Evolutionary conservation across 2,888 invertebrate species (phyloP).

Genomic region (Anthoptus insignis): DNA sequence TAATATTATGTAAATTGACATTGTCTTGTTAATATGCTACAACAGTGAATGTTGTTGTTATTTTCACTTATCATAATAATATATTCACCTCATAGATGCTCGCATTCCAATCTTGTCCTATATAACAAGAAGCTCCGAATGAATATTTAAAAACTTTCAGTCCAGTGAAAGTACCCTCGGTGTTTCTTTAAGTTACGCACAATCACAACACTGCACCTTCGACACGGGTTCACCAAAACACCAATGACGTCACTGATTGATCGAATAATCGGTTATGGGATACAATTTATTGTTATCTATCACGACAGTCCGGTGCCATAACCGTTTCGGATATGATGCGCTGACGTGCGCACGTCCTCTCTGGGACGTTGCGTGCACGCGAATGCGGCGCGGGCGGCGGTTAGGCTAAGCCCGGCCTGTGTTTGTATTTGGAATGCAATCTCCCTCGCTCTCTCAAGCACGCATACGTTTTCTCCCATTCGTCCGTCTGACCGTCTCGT

Average conservation of each 20-base stretch:
- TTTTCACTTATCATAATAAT: slow-evolving; percentile 18
- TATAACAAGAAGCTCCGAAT: slow-evolving; percentile 78
- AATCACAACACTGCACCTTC: slow-evolving; percentile 51
- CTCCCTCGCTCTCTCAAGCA: slow-evolving; percentile 81
- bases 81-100: slow-evolving; percentile 67
- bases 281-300: slow-evolving; percentile 56
- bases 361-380: slow-evolving; percentile 58
- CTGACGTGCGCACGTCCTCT: slow-evolving; percentile 48
- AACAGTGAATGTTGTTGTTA: not conserved
- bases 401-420: slow-evolving; percentile 54
- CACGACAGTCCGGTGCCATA: slow-evolving; percentile 56
- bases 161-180: slow-evolving; percentile 86
- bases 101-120: slow-evolving; percentile 62
- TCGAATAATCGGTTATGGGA: slow-evolving; percentile 58
- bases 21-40: slow-evolving; percentile 22
- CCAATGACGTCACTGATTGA: slow-evolving; percentile 65
- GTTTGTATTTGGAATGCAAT: slow-evolving; percentile 75
- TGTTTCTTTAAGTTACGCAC: slow-evolving; percentile 60
- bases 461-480: slow-evolving; percentile 66
- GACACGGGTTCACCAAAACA: slow-evolving; percentile 59
- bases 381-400: slow-evolving; percentile 55
- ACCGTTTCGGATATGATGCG: slow-evolving; percentile 34
- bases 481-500: slow-evolving; percentile 63
- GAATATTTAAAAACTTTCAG: slow-evolving; percentile 83
- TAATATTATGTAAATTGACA: slow-evolving; percentile 8